These are phyloP conservation scores for Diploscapter pachys DNA, from an alignment of 1,140 invertebrate genomes.

Conservation along the genomic window DNA sequence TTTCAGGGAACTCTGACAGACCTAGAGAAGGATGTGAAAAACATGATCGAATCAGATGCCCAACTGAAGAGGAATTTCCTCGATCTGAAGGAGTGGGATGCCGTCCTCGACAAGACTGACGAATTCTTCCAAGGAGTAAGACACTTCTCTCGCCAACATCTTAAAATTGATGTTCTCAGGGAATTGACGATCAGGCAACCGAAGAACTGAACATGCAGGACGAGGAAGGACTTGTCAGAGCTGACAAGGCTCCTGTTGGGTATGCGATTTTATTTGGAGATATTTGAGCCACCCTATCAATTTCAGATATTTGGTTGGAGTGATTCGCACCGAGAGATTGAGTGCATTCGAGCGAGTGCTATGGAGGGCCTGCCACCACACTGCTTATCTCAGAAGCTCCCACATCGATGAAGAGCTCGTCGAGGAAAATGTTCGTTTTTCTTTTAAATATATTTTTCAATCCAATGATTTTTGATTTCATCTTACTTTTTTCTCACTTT, in stretches of 20 bases:
- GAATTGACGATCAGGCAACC: slow-evolving; percentile 49
- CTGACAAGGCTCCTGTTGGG: slow-evolving; percentile 24
- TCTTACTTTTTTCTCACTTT: too few species aligned
- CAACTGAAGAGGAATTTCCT: slow-evolving; percentile 55
- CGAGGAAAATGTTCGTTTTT: slow-evolving; percentile 45
- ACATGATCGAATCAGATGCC: slow-evolving; percentile 57
- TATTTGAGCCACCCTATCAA: not conserved
- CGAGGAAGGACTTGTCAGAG: slow-evolving; percentile 44
- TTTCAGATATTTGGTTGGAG: slow-evolving; percentile 53
- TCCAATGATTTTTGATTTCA: too few species aligned
- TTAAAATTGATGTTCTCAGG: slow-evolving; percentile 37
- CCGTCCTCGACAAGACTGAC: slow-evolving; percentile 58
- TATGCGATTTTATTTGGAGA: slow-evolving; percentile 11
- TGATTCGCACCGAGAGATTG: slow-evolving; percentile 51
- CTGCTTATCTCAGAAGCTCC: slow-evolving; percentile 56
- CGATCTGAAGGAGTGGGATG: slow-evolving; percentile 58
- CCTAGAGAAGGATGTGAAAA: slow-evolving; percentile 56
- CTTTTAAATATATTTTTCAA: not conserved
- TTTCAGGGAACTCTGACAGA: slow-evolving; percentile 45
- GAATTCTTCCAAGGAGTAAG: slow-evolving; percentile 57
- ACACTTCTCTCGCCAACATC: slow-evolving; percentile 1
- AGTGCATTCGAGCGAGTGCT: slow-evolving; percentile 55
- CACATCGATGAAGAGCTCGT: slow-evolving; percentile 59
- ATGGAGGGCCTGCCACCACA: slow-evolving; percentile 56
- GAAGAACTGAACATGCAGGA: slow-evolving; percentile 28